Evolutionary conservation across 2,797 vertebrate genomes (phyloP).

Genomic region (Acestrorhynchus altus): DNA sequence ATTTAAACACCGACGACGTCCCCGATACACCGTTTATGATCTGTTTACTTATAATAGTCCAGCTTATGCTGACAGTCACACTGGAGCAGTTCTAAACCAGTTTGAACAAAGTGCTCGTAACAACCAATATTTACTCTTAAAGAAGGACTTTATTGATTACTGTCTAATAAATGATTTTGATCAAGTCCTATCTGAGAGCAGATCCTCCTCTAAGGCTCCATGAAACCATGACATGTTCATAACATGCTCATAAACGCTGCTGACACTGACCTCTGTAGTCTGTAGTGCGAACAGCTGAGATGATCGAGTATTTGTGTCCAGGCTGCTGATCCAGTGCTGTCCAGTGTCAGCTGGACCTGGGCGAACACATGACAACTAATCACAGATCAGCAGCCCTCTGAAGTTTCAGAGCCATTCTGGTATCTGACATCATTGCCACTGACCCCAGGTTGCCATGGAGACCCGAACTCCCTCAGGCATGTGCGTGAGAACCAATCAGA

Average conservation of each 20-base stretch:
- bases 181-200: background rate
- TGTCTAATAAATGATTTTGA: too few relatives aligned
- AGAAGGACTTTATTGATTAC: too few relatives aligned
- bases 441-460: slow-evolving; percentile 40
- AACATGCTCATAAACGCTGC: background rate
- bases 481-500: slow-evolving; percentile 28
- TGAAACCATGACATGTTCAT: background rate
- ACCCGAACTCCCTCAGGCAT: slow-evolving; percentile 24
- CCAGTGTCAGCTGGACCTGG: background rate
- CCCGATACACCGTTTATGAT: too few relatives aligned
- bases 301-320: background rate
- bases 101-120: too few relatives aligned
- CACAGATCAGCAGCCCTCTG: slow-evolving; percentile 21
- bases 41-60: too few relatives aligned
- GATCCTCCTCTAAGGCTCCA: background rate
- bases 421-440: slow-evolving; percentile 21
- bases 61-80: too few relatives aligned
- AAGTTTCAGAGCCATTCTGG: slow-evolving; percentile 29
- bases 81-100: too few relatives aligned
- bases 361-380: slow-evolving; percentile 20
- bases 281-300: too few relatives aligned
- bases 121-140: too few relatives aligned
- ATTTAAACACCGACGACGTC: too few relatives aligned
- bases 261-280: background rate
- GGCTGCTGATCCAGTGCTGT: background rate